Percentiles rank a stretch among this genome's conserved stretches.
phyloP scores from a whole-genome alignment of 2,888 invertebrate genomes.

The Lathronympha strigana region DNA sequence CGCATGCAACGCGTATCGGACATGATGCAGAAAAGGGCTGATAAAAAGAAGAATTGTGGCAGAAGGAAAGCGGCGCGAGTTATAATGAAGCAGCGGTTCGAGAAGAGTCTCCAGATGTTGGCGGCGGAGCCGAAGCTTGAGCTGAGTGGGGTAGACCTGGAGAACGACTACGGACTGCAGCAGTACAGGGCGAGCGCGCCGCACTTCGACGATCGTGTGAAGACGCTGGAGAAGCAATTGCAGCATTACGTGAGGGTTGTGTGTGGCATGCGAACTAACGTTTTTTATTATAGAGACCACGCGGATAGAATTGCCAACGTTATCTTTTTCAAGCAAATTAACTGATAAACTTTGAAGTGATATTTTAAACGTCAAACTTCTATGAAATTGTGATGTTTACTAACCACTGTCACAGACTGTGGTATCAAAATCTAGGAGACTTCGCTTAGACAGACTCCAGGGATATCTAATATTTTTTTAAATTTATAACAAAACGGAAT shows the following conservation, averaged over 20 bases:
- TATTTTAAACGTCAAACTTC: no score
- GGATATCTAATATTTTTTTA: no score
- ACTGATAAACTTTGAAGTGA: no score
- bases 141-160: constrained; percentile 86
- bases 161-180: constrained; percentile 92
- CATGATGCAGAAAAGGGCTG: constrained; percentile 89
- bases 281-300: neutral
- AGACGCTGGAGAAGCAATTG: constrained; percentile 86
- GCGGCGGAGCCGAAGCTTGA: constrained; percentile 89
- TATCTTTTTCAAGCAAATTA: no score
- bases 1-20: constrained; percentile 90
- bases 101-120: constrained; percentile 94
- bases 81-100: constrained; percentile 91
- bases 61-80: constrained; percentile 77
- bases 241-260: constrained; percentile 77
- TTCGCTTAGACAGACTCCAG: no score
- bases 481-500: no score
- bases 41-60: constrained; percentile 61
- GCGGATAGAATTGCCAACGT: no score
- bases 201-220: constrained; percentile 92
- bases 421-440: no score
- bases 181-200: constrained; percentile 94
- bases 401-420: no score
- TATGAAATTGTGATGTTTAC: no score
- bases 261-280: constrained; percentile 63